Evolutionary conservation across 2,888 invertebrate species (phyloP).

Genomic region (Oxytorus armatus): DNA sequence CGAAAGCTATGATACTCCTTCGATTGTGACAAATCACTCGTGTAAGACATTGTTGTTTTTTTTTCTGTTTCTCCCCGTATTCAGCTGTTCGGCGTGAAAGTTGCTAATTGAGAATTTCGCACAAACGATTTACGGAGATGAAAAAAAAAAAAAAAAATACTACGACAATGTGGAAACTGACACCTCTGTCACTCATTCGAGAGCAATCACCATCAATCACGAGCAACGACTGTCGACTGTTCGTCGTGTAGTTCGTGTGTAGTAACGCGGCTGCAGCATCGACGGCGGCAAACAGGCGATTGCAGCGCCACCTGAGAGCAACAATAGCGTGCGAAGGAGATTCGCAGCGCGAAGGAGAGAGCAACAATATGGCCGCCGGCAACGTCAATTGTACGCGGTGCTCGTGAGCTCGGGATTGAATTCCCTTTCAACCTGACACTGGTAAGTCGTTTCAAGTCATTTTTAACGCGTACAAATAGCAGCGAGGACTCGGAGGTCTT

Average conservation of each 20-base stretch:
- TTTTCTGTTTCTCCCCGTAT: constrained; percentile 12
- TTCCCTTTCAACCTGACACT: neutral
- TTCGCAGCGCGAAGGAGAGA: too few species aligned
- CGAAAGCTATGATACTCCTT: constrained; percentile 92
- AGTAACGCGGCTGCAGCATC: neutral
- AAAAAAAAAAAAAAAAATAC: too few species aligned
- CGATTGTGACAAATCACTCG: constrained; percentile 90
- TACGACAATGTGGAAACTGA: too few species aligned
- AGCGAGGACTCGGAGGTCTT: too few species aligned
- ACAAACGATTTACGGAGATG: too few species aligned
- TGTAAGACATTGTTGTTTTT: constrained; percentile 86
- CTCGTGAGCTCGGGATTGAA: neutral
- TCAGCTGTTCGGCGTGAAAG: constrained; percentile 28
- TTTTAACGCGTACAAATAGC: too few species aligned
- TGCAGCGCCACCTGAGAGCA: neutral
- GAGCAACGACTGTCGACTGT: too few species aligned
- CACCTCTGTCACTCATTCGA: too few species aligned
- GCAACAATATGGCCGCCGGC: constrained; percentile 15
- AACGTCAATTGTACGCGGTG: neutral
- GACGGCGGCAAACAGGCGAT: neutral
- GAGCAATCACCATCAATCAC: too few species aligned
- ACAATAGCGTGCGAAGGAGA: neutral
- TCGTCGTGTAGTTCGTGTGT: too few species aligned
- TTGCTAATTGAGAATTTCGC: too few species aligned
- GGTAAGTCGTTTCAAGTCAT: too few species aligned